Base-by-base conservation (phyloP, 1,140 invertebrate genomes). In the Andrena cerasifolii region DNA sequence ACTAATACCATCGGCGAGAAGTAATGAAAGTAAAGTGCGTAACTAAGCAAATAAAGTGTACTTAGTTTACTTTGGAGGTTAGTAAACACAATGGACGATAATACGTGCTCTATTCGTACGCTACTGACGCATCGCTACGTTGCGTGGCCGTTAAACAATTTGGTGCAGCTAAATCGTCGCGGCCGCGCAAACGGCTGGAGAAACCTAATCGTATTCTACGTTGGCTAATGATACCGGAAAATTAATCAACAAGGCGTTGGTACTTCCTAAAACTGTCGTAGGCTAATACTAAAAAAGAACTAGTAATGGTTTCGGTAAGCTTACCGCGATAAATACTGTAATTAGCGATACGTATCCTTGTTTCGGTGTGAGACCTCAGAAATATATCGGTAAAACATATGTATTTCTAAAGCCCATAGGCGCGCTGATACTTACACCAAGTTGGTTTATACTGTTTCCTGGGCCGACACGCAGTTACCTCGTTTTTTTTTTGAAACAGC, bases 151-250 rank as follows among this genome's bases (percentile, higher is more conserved):
- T 76, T 85, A 86, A 81, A 71, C 43, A 79, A 87, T 88, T 88
- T 88, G 86, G 86, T 88, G 84, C 78, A 82, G 76, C 80, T 80
- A 80, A 68, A 83, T 85, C 74, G 70, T 74, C 21, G 40, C 49
- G 12, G 54, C 61, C 21, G 45, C 31, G 31, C 18, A 56, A 67
- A 74, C 47, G 49, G 56, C 53, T 71, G 16, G 7, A 73, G 33
- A 62, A n/a, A 78, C 36, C 58, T 77, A 65, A 56, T 70, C 53
- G 58, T 70, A 59, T 43, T 72, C 53, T 80, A 84, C 63, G 59
- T 36, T 79, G 61, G 58, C 65, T 79, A 56, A 62, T 14, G 51
- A 26, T 68, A 53, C 21, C 26, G 58, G 56, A 62, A 54, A 56
- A 71, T 71, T 61, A 40, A 70, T 65, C 33, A 68, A 78, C 18